Percentiles rank a stretch among this genome's conserved stretches.
Conservation (phyloP, 1,140 invertebrate genomes). For the Vanessa tameamea region DNA sequence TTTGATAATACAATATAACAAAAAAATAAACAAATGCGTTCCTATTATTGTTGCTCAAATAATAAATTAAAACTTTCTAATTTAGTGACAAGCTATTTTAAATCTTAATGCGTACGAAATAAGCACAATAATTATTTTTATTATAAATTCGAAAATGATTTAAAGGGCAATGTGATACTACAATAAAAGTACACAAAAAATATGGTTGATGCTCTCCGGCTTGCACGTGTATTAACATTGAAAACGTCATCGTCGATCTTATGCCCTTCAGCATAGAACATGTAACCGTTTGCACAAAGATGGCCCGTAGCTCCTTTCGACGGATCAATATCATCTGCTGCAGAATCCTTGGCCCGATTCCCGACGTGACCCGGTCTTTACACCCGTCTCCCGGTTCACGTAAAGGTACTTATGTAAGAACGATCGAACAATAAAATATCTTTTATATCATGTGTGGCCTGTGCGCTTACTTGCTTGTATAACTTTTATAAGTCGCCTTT, state of each 20-base stretch:
- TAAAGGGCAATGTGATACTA: constrained; percentile 12
- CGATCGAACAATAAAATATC: not conserved
- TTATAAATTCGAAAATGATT: constrained; percentile 9
- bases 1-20: too few species aligned
- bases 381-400: constrained; percentile 36
- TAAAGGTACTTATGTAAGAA: constrained; percentile 12
- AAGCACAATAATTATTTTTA: constrained; percentile 1
- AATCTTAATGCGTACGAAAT: not conserved
- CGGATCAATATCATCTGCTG: constrained; percentile 45
- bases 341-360: constrained; percentile 61
- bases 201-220: not conserved
- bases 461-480: not conserved
- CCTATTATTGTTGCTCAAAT: not conserved
- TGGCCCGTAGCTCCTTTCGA: constrained; percentile 21
- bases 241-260: constrained; percentile 13
- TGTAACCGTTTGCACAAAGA: not conserved
- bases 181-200: constrained; percentile 18
- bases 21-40: not conserved
- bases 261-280: not conserved
- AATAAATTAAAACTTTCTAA: constrained; percentile 16
- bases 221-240: constrained; percentile 11
- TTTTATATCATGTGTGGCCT: not conserved
- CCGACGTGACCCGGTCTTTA: constrained; percentile 50
- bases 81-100: constrained; percentile 3
- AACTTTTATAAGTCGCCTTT: too few species aligned